Evolutionary conservation across 64 coral and sea anemone species (phyloP).

Genomic region (Astreopora myriophthalma): DNA sequence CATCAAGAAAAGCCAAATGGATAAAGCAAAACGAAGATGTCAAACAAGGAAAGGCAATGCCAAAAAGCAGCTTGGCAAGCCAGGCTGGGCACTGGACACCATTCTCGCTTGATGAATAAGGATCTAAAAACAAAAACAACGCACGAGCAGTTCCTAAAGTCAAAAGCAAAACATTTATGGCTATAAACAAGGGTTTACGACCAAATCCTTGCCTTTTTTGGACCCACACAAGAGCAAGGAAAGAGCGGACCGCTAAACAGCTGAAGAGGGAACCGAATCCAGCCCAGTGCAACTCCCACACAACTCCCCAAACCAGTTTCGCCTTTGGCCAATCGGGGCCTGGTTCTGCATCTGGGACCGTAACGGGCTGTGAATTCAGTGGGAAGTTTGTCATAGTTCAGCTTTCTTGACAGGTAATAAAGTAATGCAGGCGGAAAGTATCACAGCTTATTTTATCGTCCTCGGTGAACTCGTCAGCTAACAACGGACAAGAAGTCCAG

Average conservation of each 20-base stretch:
- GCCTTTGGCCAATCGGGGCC: too few species aligned
- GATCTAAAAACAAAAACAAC: conserved; percentile 16
- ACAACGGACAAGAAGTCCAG: too few species aligned
- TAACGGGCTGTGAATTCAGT: too few species aligned
- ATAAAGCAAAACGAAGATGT: conserved; percentile 71
- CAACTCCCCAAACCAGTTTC: too few species aligned
- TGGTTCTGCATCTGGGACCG: too few species aligned
- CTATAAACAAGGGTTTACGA: conserved; percentile 43
- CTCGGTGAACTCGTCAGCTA: too few species aligned
- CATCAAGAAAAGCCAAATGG: conserved; percentile 69
- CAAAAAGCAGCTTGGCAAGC: conserved; percentile 20
- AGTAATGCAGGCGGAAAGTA: too few species aligned
- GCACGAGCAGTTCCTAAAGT: conserved; percentile 20
- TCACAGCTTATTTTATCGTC: too few species aligned
- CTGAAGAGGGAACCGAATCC: conserved; percentile 29
- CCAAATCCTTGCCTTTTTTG: conserved; percentile 15
- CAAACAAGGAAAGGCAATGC: conserved; percentile 54
- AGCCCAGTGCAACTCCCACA: too few species aligned
- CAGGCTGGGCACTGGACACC: conserved; percentile 21
- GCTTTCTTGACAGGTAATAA: too few species aligned
- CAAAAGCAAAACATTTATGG: conserved; percentile 14
- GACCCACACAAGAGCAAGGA: neutral
- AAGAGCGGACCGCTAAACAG: conserved; percentile 13
- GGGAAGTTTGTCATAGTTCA: too few species aligned
- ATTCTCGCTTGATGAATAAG: conserved; percentile 33